Conservation (phyloP, 2,113 vertebrate species). For the Scalopus aquaticus region DNA sequence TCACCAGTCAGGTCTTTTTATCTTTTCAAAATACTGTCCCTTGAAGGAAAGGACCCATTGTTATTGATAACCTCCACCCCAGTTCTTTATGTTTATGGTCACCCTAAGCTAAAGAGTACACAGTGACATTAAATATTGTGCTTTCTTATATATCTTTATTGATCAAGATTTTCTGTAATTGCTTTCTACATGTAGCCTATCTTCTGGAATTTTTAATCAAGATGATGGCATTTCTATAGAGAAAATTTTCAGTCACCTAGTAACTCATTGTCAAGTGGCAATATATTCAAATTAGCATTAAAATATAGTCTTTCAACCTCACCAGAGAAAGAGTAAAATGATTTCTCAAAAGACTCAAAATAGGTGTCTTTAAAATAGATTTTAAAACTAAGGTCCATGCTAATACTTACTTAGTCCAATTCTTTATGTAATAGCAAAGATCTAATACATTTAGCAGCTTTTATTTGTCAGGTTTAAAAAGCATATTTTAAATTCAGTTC, state of each 20-base stretch:
- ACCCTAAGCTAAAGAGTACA: background rate
- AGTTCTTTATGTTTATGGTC: background rate
- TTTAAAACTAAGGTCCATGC: background rate
- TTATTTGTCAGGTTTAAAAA: conserved; percentile 13
- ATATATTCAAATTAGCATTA: fast-evolving
- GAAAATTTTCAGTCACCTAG: background rate
- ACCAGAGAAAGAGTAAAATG: background rate
- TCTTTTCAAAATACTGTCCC: background rate
- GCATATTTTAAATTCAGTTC: background rate
- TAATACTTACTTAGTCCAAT: background rate
- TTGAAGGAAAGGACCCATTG: background rate
- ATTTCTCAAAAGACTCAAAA: background rate
- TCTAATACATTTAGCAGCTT: background rate
- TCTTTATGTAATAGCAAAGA: background rate
- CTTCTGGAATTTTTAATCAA: background rate
- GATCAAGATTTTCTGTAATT: background rate
- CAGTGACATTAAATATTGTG: background rate
- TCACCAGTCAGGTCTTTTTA: background rate
- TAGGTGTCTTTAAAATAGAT: background rate
- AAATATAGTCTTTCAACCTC: background rate
- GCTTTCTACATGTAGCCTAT: background rate
- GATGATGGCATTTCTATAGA: background rate
- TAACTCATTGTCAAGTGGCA: background rate
- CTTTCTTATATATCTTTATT: background rate
- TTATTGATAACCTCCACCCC: background rate